Conservation (phyloP, 2,888 invertebrate genomes). For the Drosophila macrospina region DNA sequence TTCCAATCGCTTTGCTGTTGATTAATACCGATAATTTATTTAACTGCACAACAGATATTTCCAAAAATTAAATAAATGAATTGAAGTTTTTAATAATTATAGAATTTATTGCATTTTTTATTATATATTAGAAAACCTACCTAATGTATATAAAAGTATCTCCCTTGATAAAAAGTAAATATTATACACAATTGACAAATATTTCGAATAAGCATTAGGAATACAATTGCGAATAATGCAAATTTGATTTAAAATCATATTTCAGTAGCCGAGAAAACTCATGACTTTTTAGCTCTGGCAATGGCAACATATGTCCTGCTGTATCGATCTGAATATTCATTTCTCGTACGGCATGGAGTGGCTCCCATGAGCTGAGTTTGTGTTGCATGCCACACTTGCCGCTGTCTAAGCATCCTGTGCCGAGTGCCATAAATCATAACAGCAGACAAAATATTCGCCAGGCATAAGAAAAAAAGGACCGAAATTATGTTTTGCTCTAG, state of each 20-base stretch:
- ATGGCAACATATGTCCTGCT: conserved; percentile 47
- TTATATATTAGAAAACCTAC: too few species aligned
- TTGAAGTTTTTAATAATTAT: too few species aligned
- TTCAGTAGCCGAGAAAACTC: neutral
- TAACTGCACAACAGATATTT: too few species aligned
- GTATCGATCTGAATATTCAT: conserved; percentile 46
- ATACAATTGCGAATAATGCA: too few species aligned
- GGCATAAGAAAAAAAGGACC: conserved; percentile 39
- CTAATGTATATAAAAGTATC: too few species aligned
- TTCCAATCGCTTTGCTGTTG: too few species aligned
- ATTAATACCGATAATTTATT: too few species aligned
- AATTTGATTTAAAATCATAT: neutral
- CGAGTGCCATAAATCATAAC: conserved; percentile 66
- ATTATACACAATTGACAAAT: too few species aligned
- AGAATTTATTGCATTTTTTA: too few species aligned
- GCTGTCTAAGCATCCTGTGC: conserved; percentile 67
- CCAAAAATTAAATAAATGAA: too few species aligned
- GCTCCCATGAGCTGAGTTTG: conserved; percentile 40
- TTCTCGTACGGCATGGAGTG: conserved; percentile 13
- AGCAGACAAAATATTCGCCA: conserved; percentile 63
- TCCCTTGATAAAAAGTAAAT: too few species aligned
- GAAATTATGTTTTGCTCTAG: conserved; percentile 68
- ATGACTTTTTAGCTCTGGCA: neutral
- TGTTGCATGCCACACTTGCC: conserved; percentile 67
- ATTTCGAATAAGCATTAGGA: too few species aligned